Evolutionary conservation across 1,140 invertebrate species (phyloP), one percentile per base, ranked within the genome.

Genomic region (Glomeris maerens): DNA sequence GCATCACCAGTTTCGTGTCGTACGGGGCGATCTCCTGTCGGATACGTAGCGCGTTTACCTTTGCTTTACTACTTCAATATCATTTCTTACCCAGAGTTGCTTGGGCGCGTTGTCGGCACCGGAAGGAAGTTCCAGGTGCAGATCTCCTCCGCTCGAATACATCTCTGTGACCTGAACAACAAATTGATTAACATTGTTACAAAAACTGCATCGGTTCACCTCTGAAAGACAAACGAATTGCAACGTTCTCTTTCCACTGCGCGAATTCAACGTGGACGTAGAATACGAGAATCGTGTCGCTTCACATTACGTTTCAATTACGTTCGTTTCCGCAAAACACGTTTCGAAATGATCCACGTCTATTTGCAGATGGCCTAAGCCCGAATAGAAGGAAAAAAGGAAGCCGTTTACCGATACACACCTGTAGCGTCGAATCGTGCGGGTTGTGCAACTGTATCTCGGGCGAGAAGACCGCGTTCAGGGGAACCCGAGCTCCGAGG

Each of bases 381-480:
- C 10, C 10, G 13, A 10, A 36, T 36, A 36, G 13, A 10, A 10
- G 13, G 20, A 36, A 36, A 36, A 13, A 36, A 36, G 41, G 41
- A 22, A 22, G 41, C 17, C 10, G 41, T 17, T 10, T 5, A 7
- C 23, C 17, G 23, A 20, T 20, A 46, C 13, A 10, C 71, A 89
- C 88, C 76, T 94, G 88, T 63, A 96, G 74, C 49, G 81, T 73
- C 57, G 80, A 74, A 59, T 78, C 75, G 66, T 90, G 83, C 59
- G 93, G 93, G 78, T 98, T 98, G 71, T 94, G 83, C 71, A 98
- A 79, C 58, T 84, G 78, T 61, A 97, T 90, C 59, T 90, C 69
- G 48, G 89, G 84, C 57, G 84, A 80, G 68, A 91, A 88, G 55
- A 81, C 85, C 52, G 87, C 83, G 73, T 96, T 95, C 57, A 89